These are phyloP conservation scores for Nettapus auritus DNA, from an alignment of 2,113 vertebrate species.

Conservation along the genomic window DNA sequence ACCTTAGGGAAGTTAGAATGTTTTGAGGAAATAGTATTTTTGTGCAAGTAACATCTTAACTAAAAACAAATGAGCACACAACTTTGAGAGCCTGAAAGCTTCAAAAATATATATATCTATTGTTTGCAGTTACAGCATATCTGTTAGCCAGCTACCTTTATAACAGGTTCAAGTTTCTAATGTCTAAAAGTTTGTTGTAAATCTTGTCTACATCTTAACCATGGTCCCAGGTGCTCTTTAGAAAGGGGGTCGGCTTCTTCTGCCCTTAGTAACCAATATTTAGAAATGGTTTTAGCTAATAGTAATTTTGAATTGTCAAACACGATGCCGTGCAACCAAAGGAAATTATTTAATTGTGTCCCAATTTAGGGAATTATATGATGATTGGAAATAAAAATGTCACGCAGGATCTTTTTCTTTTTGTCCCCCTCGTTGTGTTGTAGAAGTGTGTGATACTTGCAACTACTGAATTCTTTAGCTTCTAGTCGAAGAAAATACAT, in stretches of 20 bases:
- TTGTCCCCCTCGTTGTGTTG: not conserved
- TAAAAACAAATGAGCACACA: not conserved
- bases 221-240: not conserved
- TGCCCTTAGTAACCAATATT: not conserved
- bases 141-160: not conserved
- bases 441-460: not conserved
- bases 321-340: not conserved
- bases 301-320: not conserved
- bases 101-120: not conserved
- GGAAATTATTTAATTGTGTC: not conserved
- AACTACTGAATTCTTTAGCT: not conserved
- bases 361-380: not conserved
- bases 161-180: not conserved
- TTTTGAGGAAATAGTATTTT: not conserved
- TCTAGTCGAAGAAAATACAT: constrained; percentile 5
- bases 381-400: not conserved
- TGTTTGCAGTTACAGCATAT: not conserved
- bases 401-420: not conserved
- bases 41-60: not conserved
- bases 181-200: not conserved
- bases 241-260: not conserved
- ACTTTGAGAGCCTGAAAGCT: not conserved
- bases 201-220: not conserved
- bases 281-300: not conserved
- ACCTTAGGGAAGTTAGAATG: not conserved